phyloP scores from a whole-genome alignment of 1,140 invertebrate genomes.

The Eumaeus atala region DNA sequence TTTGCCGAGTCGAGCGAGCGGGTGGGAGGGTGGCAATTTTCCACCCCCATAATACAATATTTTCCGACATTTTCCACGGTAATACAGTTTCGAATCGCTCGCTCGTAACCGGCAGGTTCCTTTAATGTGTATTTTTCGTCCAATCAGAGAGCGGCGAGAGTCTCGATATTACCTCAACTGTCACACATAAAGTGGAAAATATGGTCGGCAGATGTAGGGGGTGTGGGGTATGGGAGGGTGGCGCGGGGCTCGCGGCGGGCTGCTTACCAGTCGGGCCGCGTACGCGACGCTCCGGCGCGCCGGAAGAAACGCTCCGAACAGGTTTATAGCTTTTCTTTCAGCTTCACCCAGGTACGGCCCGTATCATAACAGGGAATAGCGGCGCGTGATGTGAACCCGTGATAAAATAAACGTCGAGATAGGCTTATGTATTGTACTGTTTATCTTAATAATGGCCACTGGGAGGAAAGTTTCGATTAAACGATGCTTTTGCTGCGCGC shows the following conservation, averaged over 20 bases:
- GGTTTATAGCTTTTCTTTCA: constrained; percentile 76
- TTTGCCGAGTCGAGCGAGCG: constrained; percentile 70
- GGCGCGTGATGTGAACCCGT: constrained; percentile 72
- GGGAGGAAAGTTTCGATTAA: constrained; percentile 68
- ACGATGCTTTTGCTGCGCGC: constrained; percentile 41
- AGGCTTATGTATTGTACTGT: constrained; percentile 74
- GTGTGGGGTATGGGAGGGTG: constrained; percentile 29
- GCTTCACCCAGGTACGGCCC: constrained; percentile 72
- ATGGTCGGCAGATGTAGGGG: constrained; percentile 73
- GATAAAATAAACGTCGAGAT: constrained; percentile 74
- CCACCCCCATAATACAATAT: constrained; percentile 74
- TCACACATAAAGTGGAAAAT: constrained; percentile 77
- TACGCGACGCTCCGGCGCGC: constrained; percentile 68
- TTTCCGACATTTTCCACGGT: constrained; percentile 72
- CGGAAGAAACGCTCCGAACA: constrained; percentile 68
- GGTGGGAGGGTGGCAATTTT: constrained; percentile 70
- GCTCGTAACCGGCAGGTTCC: constrained; percentile 66
- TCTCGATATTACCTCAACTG: constrained; percentile 76
- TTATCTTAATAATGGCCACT: constrained; percentile 72
- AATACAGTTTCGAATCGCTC: constrained; percentile 72
- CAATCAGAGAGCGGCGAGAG: constrained; percentile 73
- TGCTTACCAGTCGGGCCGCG: constrained; percentile 66
- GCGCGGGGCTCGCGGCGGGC: constrained; percentile 28
- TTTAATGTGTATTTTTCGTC: constrained; percentile 76
- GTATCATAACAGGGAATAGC: constrained; percentile 74